These are phyloP conservation scores for Paramuricea clavata DNA, from an alignment of 92 coral and sea anemone species.

Conservation along the genomic window DNA sequence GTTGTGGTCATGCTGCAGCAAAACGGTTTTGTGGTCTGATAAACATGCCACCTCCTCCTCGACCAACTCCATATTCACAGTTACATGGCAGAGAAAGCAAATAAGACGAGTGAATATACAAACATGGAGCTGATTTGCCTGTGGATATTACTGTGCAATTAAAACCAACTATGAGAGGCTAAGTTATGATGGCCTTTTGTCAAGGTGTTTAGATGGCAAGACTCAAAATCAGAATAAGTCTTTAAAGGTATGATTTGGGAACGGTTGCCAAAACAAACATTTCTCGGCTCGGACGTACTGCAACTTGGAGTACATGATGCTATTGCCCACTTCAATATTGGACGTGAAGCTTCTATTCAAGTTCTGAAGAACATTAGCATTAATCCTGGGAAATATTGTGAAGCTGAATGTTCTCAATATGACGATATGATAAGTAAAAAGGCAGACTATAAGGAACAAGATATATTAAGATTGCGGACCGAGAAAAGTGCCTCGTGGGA, in stretches of 20 bases:
- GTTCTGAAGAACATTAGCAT: too few relatives aligned
- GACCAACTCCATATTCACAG: slow-evolving; percentile 26
- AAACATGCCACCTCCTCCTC: too few relatives aligned
- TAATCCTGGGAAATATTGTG: slow-evolving; percentile 25
- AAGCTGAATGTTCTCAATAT: too few relatives aligned
- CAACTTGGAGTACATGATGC: too few relatives aligned
- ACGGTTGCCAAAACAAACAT: slow-evolving; percentile 33
- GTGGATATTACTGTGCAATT: too few relatives aligned
- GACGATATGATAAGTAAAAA: too few relatives aligned
- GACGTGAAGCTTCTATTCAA: slow-evolving; percentile 30
- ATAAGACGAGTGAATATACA: too few relatives aligned
- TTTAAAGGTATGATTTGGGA: too few relatives aligned
- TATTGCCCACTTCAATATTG: slow-evolving; percentile 5
- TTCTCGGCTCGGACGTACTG: slow-evolving; percentile 49
- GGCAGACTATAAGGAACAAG: too few relatives aligned
- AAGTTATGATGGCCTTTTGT: slow-evolving; percentile 31
- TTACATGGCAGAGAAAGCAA: slow-evolving; percentile 8
- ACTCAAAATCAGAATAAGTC: too few relatives aligned
- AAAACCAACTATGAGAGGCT: slow-evolving; percentile 1
- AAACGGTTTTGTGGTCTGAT: slow-evolving; percentile 54
- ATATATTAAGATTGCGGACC: neutral
- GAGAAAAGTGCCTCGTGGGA: neutral
- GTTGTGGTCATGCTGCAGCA: slow-evolving; percentile 51
- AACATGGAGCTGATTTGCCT: slow-evolving; percentile 41
- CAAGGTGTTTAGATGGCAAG: too few relatives aligned